Evolutionary conservation across 1,140 invertebrate genomes (phyloP).

Genomic region (Sycophaga agraensis): DNA sequence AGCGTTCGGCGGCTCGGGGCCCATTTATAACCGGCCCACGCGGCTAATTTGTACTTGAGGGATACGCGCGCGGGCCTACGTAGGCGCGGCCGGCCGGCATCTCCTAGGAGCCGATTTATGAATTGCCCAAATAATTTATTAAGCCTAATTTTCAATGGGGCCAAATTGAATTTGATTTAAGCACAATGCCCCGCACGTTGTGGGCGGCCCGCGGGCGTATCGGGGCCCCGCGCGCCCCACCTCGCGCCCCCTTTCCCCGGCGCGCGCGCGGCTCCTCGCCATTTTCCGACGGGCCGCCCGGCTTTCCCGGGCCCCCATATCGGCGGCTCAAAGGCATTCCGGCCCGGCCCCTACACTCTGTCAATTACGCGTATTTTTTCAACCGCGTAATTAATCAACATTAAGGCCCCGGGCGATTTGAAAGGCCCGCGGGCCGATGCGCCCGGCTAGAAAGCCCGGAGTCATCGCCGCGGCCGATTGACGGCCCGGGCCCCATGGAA

Average conservation of each 20-base stretch:
- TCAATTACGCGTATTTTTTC: constrained; percentile 12
- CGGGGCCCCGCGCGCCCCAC: too few relatives aligned
- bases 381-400: constrained; percentile 25
- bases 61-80: background rate
- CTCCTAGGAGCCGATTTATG: constrained; percentile 53
- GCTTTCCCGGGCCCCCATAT: background rate
- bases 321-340: background rate
- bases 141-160: constrained; percentile 58
- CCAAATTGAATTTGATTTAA: constrained; percentile 62
- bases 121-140: constrained; percentile 61
- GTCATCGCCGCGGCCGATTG: constrained; percentile 4
- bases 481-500: constrained; percentile 27
- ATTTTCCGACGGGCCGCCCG: too few relatives aligned
- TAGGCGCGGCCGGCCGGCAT: background rate
- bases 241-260: constrained; percentile 18
- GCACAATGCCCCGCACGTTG: too few relatives aligned
- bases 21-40: constrained; percentile 5
- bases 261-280: background rate
- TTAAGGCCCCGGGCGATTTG: background rate
- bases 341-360: constrained; percentile 3
- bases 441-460: constrained; percentile 9
- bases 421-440: background rate
- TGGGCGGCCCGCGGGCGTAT: too few relatives aligned
- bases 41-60: constrained; percentile 20
- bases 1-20: background rate